Base-by-base conservation (phyloP, 2,888 invertebrate species). In the Dolomedes plantarius region DNA sequence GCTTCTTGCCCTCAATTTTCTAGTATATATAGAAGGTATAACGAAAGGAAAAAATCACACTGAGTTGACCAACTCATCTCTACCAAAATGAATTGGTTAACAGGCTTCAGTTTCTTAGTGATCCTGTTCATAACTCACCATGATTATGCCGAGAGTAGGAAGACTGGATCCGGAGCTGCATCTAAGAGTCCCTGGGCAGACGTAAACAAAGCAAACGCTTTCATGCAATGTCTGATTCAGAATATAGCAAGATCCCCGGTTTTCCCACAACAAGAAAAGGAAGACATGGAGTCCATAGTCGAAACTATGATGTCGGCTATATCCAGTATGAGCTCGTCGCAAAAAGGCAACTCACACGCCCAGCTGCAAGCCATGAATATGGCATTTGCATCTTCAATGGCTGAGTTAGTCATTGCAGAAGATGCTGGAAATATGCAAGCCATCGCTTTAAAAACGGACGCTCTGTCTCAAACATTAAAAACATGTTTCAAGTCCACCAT, bases 371-470 rank as follows among this genome's bases (percentile, higher is more conserved):
- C 83, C 9, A 72, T 83, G 76, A 71, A 77, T 28, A 77, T 76
- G 71, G 83, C 83, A 13, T 76, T 83, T 19, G 77, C 75, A 0
- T 82, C 82, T 0, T 71, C 76, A n/a, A 39, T 82, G 46, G 82
- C 76, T 1, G 82, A 82, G 28, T 7, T 82, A 7, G 69, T 82
- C 3, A 71, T 82, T 28, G 75, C 82, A 16, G 82, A 82, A 36
- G 76, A 71, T 32, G 76, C 31, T 11, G 64, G 11, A 0, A 28
- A 71, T 32, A 31, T 28, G 5, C 13, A 64, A 3, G 19, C 32
- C 1, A 71, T 82, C 5, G 27, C 39, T 0, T 28, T 28, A 2
- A 82, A 82, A 31, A 82, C 82, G 3, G 31, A 75, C 13, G 82
- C 76, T 0, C 65, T 82, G 3, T 19, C 31, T 1, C 23, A 71